Percentiles rank a stretch among this genome's conserved stretches.
Conservation (phyloP, 2,797 vertebrate genomes). For the Hemitrygon akajei region DNA sequence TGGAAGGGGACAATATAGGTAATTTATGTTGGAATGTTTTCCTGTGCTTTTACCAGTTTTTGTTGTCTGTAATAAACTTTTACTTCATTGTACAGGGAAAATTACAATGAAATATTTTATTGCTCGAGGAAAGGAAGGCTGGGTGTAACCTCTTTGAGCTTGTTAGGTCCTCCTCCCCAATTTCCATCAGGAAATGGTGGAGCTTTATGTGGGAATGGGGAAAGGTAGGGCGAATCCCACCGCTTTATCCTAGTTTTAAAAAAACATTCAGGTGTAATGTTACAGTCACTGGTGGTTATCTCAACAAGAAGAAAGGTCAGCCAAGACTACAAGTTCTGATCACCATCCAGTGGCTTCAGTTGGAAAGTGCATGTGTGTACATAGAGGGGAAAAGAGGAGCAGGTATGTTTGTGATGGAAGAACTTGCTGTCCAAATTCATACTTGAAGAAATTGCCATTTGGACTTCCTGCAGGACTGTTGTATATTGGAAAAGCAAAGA, state of each 20-base stretch:
- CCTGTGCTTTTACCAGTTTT: background rate
- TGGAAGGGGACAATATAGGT: background rate
- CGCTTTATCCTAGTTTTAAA: background rate
- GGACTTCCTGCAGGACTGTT: background rate
- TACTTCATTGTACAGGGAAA: background rate
- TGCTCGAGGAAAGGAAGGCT: background rate
- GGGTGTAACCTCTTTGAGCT: background rate
- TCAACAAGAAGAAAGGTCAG: background rate
- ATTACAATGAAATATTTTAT: background rate
- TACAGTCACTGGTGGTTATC: background rate
- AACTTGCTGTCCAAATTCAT: background rate
- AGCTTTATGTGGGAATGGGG: background rate
- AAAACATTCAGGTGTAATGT: too few relatives aligned
- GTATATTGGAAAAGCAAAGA: background rate
- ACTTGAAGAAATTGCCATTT: background rate
- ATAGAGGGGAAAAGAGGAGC: too few relatives aligned
- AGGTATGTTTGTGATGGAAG: background rate
- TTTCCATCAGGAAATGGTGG: background rate
- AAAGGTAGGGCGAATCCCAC: background rate
- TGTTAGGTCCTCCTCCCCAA: background rate
- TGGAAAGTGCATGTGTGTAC: background rate
- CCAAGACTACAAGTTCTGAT: background rate
- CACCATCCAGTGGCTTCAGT: background rate
- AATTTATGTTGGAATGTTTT: background rate
- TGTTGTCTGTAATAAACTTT: background rate